phyloP scores from a whole-genome alignment of 2,113 vertebrate species.

The Chinchilla lanigera region DNA sequence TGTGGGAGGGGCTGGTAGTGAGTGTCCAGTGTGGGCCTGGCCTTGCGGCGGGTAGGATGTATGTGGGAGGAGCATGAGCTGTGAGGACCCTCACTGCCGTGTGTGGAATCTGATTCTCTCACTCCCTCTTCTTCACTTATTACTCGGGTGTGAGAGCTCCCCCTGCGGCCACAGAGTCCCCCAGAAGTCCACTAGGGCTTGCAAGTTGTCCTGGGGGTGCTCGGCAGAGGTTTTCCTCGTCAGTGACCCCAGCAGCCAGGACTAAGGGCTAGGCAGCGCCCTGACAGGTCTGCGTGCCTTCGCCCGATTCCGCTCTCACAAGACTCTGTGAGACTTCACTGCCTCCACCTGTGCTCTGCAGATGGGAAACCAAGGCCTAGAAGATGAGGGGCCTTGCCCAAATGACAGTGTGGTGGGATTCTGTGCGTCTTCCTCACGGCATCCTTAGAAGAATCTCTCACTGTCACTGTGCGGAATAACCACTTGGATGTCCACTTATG shows the following conservation, averaged over 20 bases:
- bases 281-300: fast-evolving
- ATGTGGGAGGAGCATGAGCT: fast-evolving
- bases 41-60: fast-evolving
- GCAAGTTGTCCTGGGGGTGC: fast-evolving
- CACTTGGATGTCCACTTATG: fast-evolving
- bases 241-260: not conserved
- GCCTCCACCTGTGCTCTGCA: not conserved
- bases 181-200: not conserved
- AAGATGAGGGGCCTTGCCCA: not conserved
- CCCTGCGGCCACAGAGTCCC: not conserved
- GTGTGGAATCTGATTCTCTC: not conserved
- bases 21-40: fast-evolving
- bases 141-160: fast-evolving
- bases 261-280: not conserved
- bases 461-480: no score
- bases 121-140: fast-evolving
- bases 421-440: fast-evolving
- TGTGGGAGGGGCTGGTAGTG: not conserved
- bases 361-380: not conserved
- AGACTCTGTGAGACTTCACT: fast-evolving
- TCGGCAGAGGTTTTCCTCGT: not conserved
- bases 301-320: fast-evolving
- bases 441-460: not conserved
- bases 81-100: fast-evolving
- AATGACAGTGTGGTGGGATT: not conserved